Conservation (phyloP, 1,140 invertebrate genomes). For the Cyclina sinensis region DNA sequence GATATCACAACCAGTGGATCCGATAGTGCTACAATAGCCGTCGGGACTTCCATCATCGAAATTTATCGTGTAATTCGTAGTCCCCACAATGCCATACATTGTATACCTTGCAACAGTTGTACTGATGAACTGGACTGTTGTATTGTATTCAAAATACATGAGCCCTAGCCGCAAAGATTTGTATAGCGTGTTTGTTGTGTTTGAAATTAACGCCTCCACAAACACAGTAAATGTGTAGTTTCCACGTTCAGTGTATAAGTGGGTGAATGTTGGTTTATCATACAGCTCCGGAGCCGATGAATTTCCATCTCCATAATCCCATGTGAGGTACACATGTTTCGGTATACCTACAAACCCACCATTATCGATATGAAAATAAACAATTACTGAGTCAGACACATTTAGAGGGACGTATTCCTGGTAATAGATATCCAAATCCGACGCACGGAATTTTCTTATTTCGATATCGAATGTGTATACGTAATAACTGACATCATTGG, state of each 20-base stretch:
- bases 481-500: constrained; percentile 52
- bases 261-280: constrained; percentile 4
- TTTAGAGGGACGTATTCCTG: constrained; percentile 46
- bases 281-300: neutral
- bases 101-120: constrained; percentile 11
- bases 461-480: constrained; percentile 23
- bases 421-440: neutral
- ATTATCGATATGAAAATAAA: constrained; percentile 55
- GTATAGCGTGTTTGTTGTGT: neutral
- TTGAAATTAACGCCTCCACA: neutral
- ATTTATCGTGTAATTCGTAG: constrained; percentile 12
- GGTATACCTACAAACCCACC: constrained; percentile 55
- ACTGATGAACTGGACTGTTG: constrained; percentile 19
- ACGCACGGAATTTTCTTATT: constrained; percentile 35
- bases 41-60: constrained; percentile 15
- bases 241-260: constrained; percentile 41
- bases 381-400: constrained; percentile 29
- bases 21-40: neutral
- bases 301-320: constrained; percentile 24
- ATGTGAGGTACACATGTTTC: neutral
- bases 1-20: constrained; percentile 16
- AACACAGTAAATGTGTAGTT: constrained; percentile 18
- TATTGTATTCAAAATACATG: constrained; percentile 60
- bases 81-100: constrained; percentile 47
- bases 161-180: constrained; percentile 42